These are phyloP conservation scores for Parochlus steinenii DNA, from an alignment of 2,888 invertebrate species.

Conservation along the genomic window DNA sequence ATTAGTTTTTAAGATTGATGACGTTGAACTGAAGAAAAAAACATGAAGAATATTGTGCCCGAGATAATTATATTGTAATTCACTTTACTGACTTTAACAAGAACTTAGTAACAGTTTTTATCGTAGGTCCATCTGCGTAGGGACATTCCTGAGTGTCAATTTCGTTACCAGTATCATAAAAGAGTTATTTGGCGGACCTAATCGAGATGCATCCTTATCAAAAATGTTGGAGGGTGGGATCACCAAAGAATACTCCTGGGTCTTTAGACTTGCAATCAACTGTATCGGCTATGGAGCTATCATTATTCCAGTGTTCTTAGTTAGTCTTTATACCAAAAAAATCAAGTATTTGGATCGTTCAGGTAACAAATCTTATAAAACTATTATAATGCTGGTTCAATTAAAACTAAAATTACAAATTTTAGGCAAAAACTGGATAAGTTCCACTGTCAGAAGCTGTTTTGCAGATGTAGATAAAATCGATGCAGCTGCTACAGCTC, in stretches of 20 bases:
- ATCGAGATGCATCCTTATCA: slow-evolving; percentile 23
- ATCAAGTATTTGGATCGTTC: slow-evolving; percentile 66
- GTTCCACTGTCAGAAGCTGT: slow-evolving; percentile 1
- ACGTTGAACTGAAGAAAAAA: slow-evolving; percentile 10
- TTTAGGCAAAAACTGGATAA: slow-evolving; percentile 6
- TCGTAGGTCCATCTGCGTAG: slow-evolving; percentile 20
- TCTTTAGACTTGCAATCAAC: slow-evolving; percentile 61
- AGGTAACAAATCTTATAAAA: too few species aligned
- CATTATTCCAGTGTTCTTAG: slow-evolving; percentile 65
- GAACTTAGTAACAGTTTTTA: slow-evolving; percentile 5
- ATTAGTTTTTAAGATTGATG: slow-evolving; percentile 13
- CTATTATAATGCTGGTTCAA: slow-evolving; percentile 16
- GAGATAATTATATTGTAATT: slow-evolving; percentile 27
- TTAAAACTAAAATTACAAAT: neutral
- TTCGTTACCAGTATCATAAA: slow-evolving; percentile 27
- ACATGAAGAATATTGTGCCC: slow-evolving; percentile 26
- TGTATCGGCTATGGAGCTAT: slow-evolving; percentile 78
- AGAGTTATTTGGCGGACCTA: slow-evolving; percentile 25
- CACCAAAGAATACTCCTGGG: slow-evolving; percentile 47
- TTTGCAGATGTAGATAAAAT: slow-evolving; percentile 5
- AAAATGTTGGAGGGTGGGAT: slow-evolving; percentile 31
- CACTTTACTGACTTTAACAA: slow-evolving; percentile 8
- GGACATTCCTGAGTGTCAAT: slow-evolving; percentile 24
- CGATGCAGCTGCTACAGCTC: neutral
- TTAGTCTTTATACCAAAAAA: slow-evolving; percentile 63